A percentile compares a stretch with the other conserved stretches of the same genome.
phyloP scores from a whole-genome alignment of 2,888 invertebrate genomes.

The Paralinhomoeus sp. region DNA sequence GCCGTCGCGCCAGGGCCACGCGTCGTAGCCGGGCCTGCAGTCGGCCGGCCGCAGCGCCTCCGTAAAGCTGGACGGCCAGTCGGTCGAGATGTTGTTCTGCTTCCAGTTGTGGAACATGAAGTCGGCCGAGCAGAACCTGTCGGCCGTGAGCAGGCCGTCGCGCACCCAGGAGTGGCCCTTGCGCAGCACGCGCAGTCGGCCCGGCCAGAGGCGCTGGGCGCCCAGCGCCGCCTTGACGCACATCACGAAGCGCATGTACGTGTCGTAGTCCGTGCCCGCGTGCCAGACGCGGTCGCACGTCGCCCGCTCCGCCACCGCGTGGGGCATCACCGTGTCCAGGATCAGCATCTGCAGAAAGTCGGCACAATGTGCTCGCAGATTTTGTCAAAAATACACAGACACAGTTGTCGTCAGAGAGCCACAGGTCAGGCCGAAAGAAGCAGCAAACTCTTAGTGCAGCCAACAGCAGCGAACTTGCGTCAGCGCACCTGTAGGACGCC shows the following conservation, averaged over 20 bases:
- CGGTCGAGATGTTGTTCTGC: constrained; percentile 5
- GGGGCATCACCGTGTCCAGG: constrained; percentile 1
- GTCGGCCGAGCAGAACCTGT: constrained; percentile 7
- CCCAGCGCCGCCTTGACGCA: constrained; percentile 4
- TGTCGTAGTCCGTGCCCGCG: constrained; percentile 4
- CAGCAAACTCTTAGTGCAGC: neutral
- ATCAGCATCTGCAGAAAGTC: constrained; percentile 1
- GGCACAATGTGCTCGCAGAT: neutral
- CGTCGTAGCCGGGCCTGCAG: constrained; percentile 8
- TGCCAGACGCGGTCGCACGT: constrained; percentile 1
- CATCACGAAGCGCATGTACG: constrained; percentile 4
- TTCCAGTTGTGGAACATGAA: constrained; percentile 12
- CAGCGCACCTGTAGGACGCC: constrained; percentile 4
- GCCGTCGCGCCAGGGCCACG: constrained; percentile 9
- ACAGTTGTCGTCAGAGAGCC: too few relatives aligned
- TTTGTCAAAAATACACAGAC: neutral
- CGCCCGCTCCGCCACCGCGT: neutral
- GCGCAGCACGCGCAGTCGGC: constrained; percentile 6
- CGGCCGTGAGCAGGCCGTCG: constrained; percentile 9
- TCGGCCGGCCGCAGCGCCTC: constrained; percentile 3
- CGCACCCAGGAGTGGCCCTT: constrained; percentile 9
- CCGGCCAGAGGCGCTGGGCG: constrained; percentile 7
- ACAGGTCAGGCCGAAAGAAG: too few relatives aligned
- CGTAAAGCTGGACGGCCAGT: constrained; percentile 9
- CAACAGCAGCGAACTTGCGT: neutral